Conservation (phyloP, 2,888 invertebrate species). For the Amblyteles armatorius region DNA sequence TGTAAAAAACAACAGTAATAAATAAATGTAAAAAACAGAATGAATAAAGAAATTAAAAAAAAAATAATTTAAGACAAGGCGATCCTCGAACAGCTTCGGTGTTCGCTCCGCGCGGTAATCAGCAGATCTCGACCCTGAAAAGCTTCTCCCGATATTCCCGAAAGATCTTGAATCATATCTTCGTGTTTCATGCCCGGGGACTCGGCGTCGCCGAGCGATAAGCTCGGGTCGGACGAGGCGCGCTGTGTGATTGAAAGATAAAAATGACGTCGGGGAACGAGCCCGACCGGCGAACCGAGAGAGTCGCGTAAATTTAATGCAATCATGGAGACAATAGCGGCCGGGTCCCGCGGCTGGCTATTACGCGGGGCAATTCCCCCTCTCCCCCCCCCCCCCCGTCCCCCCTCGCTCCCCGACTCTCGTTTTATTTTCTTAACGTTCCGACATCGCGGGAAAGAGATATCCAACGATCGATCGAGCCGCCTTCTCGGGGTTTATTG, state of each 20-base stretch:
- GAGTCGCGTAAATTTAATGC: slow-evolving; percentile 62
- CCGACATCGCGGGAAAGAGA: slow-evolving; percentile 47
- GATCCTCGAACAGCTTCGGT: too few species aligned
- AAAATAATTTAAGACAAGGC: too few species aligned
- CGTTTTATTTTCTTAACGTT: slow-evolving; percentile 41
- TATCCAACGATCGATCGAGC: slow-evolving; percentile 55
- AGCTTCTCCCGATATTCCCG: too few species aligned
- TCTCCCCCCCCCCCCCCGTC: background rate
- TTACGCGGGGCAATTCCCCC: slow-evolving; percentile 26
- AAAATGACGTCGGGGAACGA: slow-evolving; percentile 27
- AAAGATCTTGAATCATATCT: too few species aligned
- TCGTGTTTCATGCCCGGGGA: background rate
- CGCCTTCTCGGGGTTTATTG: slow-evolving; percentile 56
- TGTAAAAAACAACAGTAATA: too few species aligned
- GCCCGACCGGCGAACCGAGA: slow-evolving; percentile 32
- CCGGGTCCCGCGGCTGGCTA: slow-evolving; percentile 33
- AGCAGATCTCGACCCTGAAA: too few species aligned
- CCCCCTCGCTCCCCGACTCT: background rate
- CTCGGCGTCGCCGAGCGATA: slow-evolving; percentile 29
- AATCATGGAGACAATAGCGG: slow-evolving; percentile 58
- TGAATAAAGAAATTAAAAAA: too few species aligned
- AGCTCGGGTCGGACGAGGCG: slow-evolving; percentile 5
- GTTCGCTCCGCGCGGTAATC: too few species aligned
- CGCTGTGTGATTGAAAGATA: slow-evolving; percentile 35
- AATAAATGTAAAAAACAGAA: background rate